Base-by-base conservation (phyloP, 2,113 vertebrate species). In the Murina feae region DNA sequence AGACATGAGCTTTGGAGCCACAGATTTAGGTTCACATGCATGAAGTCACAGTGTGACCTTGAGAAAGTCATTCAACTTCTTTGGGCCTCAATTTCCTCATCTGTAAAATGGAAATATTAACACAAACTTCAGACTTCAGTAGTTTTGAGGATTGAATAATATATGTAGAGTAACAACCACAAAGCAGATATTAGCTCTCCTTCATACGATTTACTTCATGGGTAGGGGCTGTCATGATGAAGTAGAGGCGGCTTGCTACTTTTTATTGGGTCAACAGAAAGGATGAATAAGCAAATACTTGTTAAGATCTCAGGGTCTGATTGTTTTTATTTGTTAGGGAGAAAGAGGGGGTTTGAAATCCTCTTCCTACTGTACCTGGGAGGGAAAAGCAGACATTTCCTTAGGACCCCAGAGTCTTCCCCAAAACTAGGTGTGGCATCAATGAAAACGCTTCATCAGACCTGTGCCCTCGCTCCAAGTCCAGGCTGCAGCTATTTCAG, bases 21-120 rank as follows among this genome's bases (percentile, higher is more conserved):
- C 21, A 94, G 65, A 85, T 39, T 42, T 37, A 49, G 63, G 32
- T 92, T 90, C 76, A 82, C 32, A 53, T 69, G 28, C 28, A 66
- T 35, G 49, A 66, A 71, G 30, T 42, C 69, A 92, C 35, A 90
- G 90, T 65, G 51, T 97, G 97, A 97, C 97, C 97, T 97, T 97
- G 97, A 96, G 88, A 96, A 97, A 96, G 94, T 96, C 96, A 94
- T 74, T 82, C 55, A 51, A 88, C 69, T 93, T 95, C 72, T 91
- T 79, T 86, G 72, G 87, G 63, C 88, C 94, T 97, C 96, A 94
- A 83, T 42, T 30, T 95, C 85, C 78, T 90, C 55, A 92, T 95
- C 95, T 95, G 78, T 82, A 92, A 95, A 97, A 94, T 95, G 97
- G 96, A 96, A 94, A 81, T 44, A 85, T 51, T 25, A 82, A 85